A percentile compares a stretch with the other conserved stretches of the same genome.
phyloP scores from a whole-genome alignment of 1,140 invertebrate genomes.

The Hermetia illucens region DNA sequence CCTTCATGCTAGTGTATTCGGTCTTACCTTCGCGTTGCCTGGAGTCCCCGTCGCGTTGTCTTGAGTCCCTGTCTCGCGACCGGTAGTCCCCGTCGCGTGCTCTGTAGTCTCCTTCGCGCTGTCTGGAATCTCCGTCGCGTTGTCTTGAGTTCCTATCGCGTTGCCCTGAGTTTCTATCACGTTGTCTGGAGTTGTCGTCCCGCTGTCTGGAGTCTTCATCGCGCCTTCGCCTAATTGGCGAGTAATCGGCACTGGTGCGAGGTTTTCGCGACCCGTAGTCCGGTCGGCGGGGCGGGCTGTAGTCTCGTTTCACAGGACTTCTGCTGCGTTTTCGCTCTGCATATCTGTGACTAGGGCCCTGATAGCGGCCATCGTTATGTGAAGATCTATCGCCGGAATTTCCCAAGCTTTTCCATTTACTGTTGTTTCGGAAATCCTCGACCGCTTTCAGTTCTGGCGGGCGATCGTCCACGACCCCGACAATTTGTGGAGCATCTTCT shows the following conservation, averaged over 20 bases:
- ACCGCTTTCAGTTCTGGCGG: slow-evolving; percentile 48
- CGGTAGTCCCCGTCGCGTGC: too few species aligned
- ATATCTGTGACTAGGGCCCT: too few species aligned
- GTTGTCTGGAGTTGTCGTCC: slow-evolving; percentile 2
- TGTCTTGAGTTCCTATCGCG: background rate
- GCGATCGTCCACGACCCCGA: slow-evolving; percentile 78
- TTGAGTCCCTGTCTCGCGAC: too few species aligned
- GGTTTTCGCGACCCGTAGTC: too few species aligned
- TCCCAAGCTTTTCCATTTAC: slow-evolving; percentile 53
- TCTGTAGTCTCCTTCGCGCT: background rate
- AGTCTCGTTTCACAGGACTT: too few species aligned
- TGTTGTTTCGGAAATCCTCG: slow-evolving; percentile 44
- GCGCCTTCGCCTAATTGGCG: slow-evolving; percentile 11
- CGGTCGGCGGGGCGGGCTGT: too few species aligned
- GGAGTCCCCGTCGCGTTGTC: too few species aligned
- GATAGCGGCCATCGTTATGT: too few species aligned
- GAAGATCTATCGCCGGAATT: too few species aligned
- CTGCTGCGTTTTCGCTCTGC: too few species aligned
- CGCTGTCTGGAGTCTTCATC: slow-evolving; percentile 7
- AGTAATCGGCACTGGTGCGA: slow-evolving; percentile 9
- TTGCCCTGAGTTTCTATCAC: background rate
- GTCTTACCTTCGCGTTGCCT: too few species aligned
- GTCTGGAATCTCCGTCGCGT: background rate
- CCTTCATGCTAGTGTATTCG: too few species aligned
- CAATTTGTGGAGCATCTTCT: slow-evolving; percentile 81